Evolutionary conservation across 2,113 vertebrate genomes (phyloP).

Genomic region (Hippolais icterina): DNA sequence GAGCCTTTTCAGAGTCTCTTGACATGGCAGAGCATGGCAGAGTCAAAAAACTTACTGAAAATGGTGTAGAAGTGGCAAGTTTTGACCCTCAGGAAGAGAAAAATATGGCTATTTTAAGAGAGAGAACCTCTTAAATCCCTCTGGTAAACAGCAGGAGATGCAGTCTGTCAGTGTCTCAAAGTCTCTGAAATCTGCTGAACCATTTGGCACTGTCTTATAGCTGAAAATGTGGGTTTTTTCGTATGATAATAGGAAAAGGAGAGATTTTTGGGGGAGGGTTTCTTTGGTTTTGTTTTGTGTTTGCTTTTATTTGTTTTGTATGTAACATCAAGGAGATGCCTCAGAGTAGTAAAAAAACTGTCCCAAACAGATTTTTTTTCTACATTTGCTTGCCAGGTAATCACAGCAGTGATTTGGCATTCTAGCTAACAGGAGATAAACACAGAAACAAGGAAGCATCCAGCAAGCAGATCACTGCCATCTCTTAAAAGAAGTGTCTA

Average conservation of each 20-base stretch:
- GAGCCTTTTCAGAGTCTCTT: background rate
- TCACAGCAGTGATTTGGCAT: background rate
- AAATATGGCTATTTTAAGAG: constrained; percentile 29
- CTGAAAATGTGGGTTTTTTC: background rate
- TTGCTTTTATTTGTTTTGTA: background rate
- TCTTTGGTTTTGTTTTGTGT: background rate
- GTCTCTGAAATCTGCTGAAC: constrained; percentile 49
- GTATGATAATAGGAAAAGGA: background rate
- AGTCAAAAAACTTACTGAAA: constrained; percentile 13
- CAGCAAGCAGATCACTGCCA: background rate
- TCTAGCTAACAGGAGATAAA: background rate
- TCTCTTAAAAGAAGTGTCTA: background rate
- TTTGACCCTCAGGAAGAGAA: constrained; percentile 34
- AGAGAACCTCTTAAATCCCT: constrained; percentile 38
- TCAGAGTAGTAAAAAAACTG: background rate
- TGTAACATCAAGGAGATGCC: background rate
- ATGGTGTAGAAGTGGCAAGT: background rate
- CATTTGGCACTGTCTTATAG: constrained; percentile 46
- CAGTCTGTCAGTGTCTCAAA: constrained; percentile 20
- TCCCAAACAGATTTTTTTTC: background rate
- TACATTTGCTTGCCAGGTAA: background rate
- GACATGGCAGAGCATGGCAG: background rate
- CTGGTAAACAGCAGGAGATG: constrained; percentile 48
- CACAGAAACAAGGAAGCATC: background rate
- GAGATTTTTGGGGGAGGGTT: background rate